Evolutionary conservation across 2,888 invertebrate genomes (phyloP).

Genomic region (Eupelmus urozonus): DNA sequence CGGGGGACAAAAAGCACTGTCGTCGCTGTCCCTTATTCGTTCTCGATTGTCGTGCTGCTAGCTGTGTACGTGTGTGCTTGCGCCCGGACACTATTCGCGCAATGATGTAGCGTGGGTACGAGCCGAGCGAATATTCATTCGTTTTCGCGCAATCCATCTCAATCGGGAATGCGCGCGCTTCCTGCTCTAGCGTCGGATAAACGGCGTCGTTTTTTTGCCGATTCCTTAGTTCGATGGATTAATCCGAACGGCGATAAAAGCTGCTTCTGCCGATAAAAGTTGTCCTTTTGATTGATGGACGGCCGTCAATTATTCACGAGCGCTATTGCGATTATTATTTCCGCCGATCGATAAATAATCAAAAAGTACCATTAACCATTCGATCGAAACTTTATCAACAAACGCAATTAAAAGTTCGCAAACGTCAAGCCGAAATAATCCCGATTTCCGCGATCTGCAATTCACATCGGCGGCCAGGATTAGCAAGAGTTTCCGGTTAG

Average conservation of each 20-base stretch:
- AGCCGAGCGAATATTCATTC: background rate
- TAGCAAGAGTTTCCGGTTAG: background rate
- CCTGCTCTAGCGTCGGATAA: constrained; percentile 8
- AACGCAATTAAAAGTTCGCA: too few relatives aligned
- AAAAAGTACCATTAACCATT: too few relatives aligned
- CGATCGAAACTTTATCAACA: too few relatives aligned
- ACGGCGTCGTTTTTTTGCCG: background rate
- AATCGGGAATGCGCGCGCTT: constrained; percentile 6
- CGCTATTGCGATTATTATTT: too few relatives aligned
- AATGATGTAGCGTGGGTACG: constrained; percentile 1
- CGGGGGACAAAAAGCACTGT: constrained; percentile 18
- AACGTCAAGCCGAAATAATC: too few relatives aligned
- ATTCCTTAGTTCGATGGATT: too few relatives aligned
- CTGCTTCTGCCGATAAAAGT: too few relatives aligned
- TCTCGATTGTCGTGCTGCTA: background rate
- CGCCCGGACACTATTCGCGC: background rate
- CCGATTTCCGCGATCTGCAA: too few relatives aligned
- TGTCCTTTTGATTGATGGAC: too few relatives aligned
- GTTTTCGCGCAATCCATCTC: constrained; percentile 22
- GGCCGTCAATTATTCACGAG: background rate
- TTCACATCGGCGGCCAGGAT: background rate
- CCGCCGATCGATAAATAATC: too few relatives aligned
- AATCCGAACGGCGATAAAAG: too few relatives aligned
- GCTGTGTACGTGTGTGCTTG: background rate
- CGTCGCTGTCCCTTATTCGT: constrained; percentile 33